These are phyloP conservation scores for Melanaphis sacchari DNA, from an alignment of 1,140 invertebrate species.

Conservation along the genomic window DNA sequence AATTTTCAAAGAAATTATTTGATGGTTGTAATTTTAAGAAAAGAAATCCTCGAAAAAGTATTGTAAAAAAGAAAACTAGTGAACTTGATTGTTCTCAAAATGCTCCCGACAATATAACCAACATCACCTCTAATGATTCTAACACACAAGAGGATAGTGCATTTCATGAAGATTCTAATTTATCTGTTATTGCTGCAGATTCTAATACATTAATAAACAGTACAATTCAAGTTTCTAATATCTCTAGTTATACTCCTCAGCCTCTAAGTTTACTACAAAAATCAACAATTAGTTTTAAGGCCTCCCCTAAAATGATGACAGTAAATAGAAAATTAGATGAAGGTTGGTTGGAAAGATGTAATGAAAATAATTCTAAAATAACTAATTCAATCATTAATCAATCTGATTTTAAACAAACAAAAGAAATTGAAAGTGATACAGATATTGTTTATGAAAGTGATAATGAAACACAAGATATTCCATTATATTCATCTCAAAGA, in stretches of 20 bases:
- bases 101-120: background rate
- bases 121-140: background rate
- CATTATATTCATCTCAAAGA: slow-evolving; percentile 59
- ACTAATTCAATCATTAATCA: slow-evolving; percentile 45
- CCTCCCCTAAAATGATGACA: background rate
- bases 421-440: slow-evolving; percentile 60
- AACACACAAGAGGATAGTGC: slow-evolving; percentile 56
- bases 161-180: slow-evolving; percentile 37
- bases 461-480: slow-evolving; percentile 58
- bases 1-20: slow-evolving; percentile 76
- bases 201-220: slow-evolving; percentile 59
- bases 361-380: slow-evolving; percentile 58
- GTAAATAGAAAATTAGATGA: slow-evolving; percentile 65
- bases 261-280: slow-evolving; percentile 65
- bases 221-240: slow-evolving; percentile 62
- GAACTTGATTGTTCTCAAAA: slow-evolving; percentile 16
- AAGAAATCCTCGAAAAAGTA: slow-evolving; percentile 75
- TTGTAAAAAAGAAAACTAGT: slow-evolving; percentile 48
- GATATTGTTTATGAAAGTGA: slow-evolving; percentile 56
- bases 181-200: slow-evolving; percentile 17
- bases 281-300: slow-evolving; percentile 60
- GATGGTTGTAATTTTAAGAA: slow-evolving; percentile 72
- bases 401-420: slow-evolving; percentile 61
- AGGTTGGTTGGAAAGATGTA: slow-evolving; percentile 68
- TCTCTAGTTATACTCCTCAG: slow-evolving; percentile 61